These are phyloP conservation scores for Drosophila nr. medialis DNA, from an alignment of 2,888 invertebrate species.

Conservation along the genomic window DNA sequence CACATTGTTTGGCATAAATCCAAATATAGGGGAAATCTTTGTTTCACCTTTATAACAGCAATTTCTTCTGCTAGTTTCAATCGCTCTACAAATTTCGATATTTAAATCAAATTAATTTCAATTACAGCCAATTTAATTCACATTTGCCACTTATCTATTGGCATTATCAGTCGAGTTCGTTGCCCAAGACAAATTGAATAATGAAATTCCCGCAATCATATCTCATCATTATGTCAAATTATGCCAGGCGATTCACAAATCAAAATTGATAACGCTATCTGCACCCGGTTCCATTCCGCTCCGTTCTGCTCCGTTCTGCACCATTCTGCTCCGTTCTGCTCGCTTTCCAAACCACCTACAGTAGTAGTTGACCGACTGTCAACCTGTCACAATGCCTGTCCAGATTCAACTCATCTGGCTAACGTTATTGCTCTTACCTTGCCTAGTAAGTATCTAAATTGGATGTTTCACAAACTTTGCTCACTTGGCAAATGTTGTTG, in stretches of 20 bases:
- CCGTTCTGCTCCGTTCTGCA: neutral
- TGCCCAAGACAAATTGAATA: constrained; percentile 8
- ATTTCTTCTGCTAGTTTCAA: neutral
- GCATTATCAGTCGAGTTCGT: constrained; percentile 37
- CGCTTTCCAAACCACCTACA: neutral
- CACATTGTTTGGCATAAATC: neutral
- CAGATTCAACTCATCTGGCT: constrained; percentile 8
- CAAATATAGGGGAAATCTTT: neutral
- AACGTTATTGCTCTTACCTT: constrained; percentile 15
- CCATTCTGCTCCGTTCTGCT: neutral
- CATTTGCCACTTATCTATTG: constrained; percentile 10
- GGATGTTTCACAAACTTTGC: neutral
- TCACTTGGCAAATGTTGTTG: neutral
- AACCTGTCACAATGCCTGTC: constrained; percentile 39
- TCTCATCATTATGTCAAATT: constrained; percentile 33
- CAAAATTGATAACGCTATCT: constrained; percentile 59
- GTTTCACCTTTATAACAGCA: neutral
- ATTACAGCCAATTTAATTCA: constrained; percentile 12
- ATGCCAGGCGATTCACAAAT: constrained; percentile 23
- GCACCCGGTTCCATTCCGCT: constrained; percentile 3
- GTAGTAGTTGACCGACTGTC: constrained; percentile 49
- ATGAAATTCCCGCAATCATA: constrained; percentile 14
- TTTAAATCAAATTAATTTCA: constrained; percentile 1
- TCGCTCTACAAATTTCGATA: neutral
- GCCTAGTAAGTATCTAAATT: constrained; percentile 38